Evolutionary conservation across 2,113 vertebrate genomes (phyloP), one percentile per base, ranked within the genome.

Genomic region (Catharus bicknelli): DNA sequence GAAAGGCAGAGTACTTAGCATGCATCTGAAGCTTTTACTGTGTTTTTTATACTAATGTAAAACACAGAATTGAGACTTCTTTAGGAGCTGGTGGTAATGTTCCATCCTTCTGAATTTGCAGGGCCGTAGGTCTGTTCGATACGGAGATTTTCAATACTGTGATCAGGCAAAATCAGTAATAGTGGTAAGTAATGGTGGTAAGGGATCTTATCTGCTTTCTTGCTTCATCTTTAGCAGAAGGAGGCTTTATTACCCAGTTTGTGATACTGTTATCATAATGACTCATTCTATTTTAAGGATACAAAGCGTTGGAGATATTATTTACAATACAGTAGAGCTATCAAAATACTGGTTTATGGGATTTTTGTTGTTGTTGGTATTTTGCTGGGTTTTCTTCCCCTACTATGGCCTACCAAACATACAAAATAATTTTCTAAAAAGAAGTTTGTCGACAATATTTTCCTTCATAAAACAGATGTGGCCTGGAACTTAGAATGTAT

Each of bases 151-250:
- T 57, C 98, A 99, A 78, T 99, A 98, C 96, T 99, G 99, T 67
- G 99, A 99, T 34, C 99, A 99, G 97, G 99, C 99, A 89, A 99
- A 99, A 96, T 98, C 98, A 45, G 97, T 99, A 15, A 99, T 99
- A 61, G 99, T 99, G 98, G 99, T 99, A 97, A 63, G 97, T 99
- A 12, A 98, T 99, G 55, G 98, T 99, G 98, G 98, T 99, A 95
- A 54, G 97, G 99, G 12, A 98, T 85, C 47, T 58, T 43, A 30
- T 19, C 48, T 92, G 13, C 27, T 53, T 64, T 11, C 7, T 66
- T 85, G 25, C 17, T 19, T 89, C n/a, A 42, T 78, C 48, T 36
- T 53, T 58, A 68, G 32, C 20, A 48, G 32, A 42, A 82, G 30
- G 18, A 57, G 27, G 11, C 9, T 69, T 87, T 91, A 26, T 45